These are phyloP conservation scores for Clarias platycephalus DNA, from an alignment of 2,797 vertebrate species.

Conservation along the genomic window DNA sequence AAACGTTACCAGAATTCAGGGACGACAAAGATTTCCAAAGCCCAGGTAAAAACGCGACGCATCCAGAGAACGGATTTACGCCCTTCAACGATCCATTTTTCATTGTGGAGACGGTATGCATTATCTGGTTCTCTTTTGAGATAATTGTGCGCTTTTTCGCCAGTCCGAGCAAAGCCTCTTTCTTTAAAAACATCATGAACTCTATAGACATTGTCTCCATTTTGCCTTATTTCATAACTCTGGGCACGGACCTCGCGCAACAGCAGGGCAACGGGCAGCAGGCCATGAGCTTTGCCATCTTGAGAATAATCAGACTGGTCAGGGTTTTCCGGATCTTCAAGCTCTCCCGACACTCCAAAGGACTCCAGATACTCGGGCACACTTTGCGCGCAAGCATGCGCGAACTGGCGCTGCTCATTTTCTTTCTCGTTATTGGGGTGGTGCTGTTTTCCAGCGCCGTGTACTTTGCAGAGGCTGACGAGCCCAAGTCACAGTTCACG, in stretches of 20 bases:
- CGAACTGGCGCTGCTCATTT: constrained; percentile 95
- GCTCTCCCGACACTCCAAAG: constrained; percentile 96
- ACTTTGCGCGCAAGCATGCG: constrained; percentile 96
- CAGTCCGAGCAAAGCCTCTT: constrained; percentile 90
- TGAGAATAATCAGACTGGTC: constrained; percentile 96
- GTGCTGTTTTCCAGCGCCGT: constrained; percentile 99
- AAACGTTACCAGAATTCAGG: constrained; percentile 97
- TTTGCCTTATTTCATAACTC: constrained; percentile 99
- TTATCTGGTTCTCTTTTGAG: constrained; percentile 99
- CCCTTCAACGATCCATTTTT: constrained; percentile 98
- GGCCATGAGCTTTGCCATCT: constrained; percentile 97
- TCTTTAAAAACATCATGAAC: constrained; percentile 99
- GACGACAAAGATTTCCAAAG: constrained; percentile 87
- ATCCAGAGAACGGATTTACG: constrained; percentile 80
- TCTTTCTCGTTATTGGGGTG: constrained; percentile 97
- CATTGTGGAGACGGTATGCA: constrained; percentile 97
- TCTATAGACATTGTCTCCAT: constrained; percentile 98
- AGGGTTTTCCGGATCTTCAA: constrained; percentile 98
- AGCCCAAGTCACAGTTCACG: constrained; percentile 93
- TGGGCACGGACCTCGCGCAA: constrained; percentile 94
- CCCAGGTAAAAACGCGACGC: constrained; percentile 71
- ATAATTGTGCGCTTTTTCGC: constrained; percentile 96
- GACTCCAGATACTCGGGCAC: constrained; percentile 97
- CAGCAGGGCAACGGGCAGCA: constrained; percentile 86
- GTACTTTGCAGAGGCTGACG: constrained; percentile 96